Percentiles rank a stretch among this genome's conserved stretches.
These are phyloP conservation scores for Lordiphosa stackelbergi DNA, from an alignment of 1,140 invertebrate genomes.

Conservation along the genomic window DNA sequence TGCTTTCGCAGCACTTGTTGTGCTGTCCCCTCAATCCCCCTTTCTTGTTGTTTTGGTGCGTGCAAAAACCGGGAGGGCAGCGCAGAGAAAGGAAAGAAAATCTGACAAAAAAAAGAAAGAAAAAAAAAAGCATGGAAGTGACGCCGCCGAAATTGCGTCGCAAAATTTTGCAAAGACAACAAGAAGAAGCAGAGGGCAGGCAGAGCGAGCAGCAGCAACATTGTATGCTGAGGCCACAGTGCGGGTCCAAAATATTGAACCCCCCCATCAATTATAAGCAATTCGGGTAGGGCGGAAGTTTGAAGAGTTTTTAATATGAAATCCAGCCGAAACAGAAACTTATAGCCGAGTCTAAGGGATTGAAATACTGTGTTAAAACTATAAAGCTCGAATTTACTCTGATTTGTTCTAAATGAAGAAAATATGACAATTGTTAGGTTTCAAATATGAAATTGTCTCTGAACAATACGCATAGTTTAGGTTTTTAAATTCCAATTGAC, in stretches of 20 bases:
- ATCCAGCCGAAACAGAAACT: no score
- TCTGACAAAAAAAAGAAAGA: conserved; percentile 24
- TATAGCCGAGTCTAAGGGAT: no score
- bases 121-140: conserved; percentile 46
- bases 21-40: conserved; percentile 17
- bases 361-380: no score
- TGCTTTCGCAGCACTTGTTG: conserved; percentile 62
- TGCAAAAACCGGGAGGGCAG: conserved; percentile 4
- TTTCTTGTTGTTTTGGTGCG: conserved; percentile 14
- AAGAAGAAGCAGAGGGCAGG: conserved; percentile 13
- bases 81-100: neutral
- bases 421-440: no score
- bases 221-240: conserved; percentile 29
- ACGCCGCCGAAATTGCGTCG: conserved; percentile 63
- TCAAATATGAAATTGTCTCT: no score
- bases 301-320: no score
- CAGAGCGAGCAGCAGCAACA: conserved; percentile 13
- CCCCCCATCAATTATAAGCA: neutral
- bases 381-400: no score
- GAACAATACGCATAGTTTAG: no score
- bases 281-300: no score
- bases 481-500: no score
- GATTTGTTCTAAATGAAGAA: no score
- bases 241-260: neutral
- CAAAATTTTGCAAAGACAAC: conserved; percentile 42